Conservation (phyloP, 2,888 invertebrate genomes). For the Apodemia hepburni region DNA sequence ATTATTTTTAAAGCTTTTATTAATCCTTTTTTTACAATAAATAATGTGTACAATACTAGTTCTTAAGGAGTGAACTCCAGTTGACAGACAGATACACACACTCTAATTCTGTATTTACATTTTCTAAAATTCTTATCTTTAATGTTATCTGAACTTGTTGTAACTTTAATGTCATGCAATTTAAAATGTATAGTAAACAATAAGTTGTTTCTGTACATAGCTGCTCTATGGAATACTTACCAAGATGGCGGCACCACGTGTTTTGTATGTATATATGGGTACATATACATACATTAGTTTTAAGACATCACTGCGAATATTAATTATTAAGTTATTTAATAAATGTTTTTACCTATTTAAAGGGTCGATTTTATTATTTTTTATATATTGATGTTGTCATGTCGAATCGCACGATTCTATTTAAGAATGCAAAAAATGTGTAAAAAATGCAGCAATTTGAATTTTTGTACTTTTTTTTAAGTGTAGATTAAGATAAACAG, state of each 20-base stretch:
- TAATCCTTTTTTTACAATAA: too few species aligned
- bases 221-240: constrained; percentile 16
- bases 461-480: constrained; percentile 43
- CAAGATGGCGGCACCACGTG: constrained; percentile 39
- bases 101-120: too few species aligned
- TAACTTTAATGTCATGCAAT: not conserved
- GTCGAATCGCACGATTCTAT: constrained; percentile 58
- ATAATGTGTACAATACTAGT: too few species aligned
- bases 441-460: constrained; percentile 38
- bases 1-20: too few species aligned
- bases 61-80: too few species aligned
- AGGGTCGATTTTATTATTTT: constrained; percentile 39
- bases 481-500: constrained; percentile 51
- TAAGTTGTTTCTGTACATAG: constrained; percentile 22
- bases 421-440: constrained; percentile 46
- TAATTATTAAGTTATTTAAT: constrained; percentile 62
- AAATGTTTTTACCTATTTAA: constrained; percentile 34
- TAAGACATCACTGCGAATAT: constrained; percentile 73
- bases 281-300: constrained; percentile 43
- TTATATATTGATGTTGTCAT: constrained; percentile 57
- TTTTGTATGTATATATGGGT: constrained; percentile 44
- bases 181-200: constrained; percentile 19
- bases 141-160: too few species aligned
- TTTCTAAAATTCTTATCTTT: too few species aligned
- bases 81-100: too few species aligned